Evolutionary conservation across 2,888 invertebrate species (phyloP), one percentile per base, ranked within the genome.

Genomic region (Phyllotreta striolata): DNA sequence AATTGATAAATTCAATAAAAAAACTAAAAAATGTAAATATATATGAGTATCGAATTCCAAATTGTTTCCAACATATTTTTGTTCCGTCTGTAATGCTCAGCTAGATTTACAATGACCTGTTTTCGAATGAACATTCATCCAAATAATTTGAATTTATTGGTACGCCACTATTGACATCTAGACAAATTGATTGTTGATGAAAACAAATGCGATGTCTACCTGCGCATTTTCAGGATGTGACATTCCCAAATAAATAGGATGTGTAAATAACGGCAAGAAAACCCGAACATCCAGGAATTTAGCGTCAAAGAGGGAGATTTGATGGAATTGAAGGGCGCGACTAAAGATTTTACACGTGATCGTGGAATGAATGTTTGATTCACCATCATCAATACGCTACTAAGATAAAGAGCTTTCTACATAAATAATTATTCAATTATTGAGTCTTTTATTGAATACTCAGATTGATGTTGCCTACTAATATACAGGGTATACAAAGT

Each of bases 181-280:
- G 59, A 55, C 59, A 63, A 63, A 63, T 63, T 59, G 63, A 51
- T 63, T 54, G 52, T 57, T 63, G 63, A 63, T 63, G 54, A 59
- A 59, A 63, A 63, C 55, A 44, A 54, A 63, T 54, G 58, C 46
- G 46, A 41, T 43, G 44, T 43, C 46, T 49, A 59, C 58, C 63
- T 59, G 54, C 24, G 55, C 54, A 63, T 63, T 46, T 58, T 54
- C 49, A 14, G 44, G 55, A 63, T 54, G 51, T 59, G 59, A 54
- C 63, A 59, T 47, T 54, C 43, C 41, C 59, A 59, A 63, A 63
- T 58, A 63, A 58, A 63, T 63, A 58, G 54, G 47, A 55, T 55
- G 40, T 47, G 49, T 62, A 62, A 62, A 55, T 62, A 62, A 55
- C 52, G 43, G 13, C 10, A 52, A 43, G 59, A 43, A 59, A 52